Evolutionary conservation across 2,113 vertebrate species (phyloP), one percentile per base, ranked within the genome.

Genomic region (Aspidoscelis tigris): DNA sequence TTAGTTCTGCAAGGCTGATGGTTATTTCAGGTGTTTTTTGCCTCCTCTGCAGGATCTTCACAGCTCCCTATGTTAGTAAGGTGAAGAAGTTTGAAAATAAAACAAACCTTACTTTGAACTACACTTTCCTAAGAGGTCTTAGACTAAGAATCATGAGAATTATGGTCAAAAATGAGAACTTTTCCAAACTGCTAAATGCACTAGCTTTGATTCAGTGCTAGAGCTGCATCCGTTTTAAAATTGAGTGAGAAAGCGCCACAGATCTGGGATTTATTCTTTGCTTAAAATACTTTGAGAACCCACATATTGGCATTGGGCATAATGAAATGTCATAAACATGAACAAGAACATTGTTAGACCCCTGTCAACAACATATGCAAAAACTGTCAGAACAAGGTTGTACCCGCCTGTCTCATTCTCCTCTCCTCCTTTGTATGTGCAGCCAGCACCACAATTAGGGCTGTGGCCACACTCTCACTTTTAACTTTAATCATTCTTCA

Each of bases 191-290:
- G 18, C 14, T 61, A 61, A 61, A 18, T 18, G 14, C 68, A 88
- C 88, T 85, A 88, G 85, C 84, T 43, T 90, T 88, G 89, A 87
- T 84, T 50, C 80, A 66, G 64, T 64, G 53, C 24, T 86, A 76
- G 88, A 74, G 50, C 24, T 16, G 58, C 14, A 33, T 86, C 80
- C 0, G 0, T 78, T 66, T 9, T 39, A 76, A 81, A 0, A 65
- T 90, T 86, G 16, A 77, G 1, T 2, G 7, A 65, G 61, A 0
- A 83, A 22, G 39, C 33, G 58, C 83, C 83, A 0, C 26, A 53
- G 47, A 68, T 53, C n/a, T 41, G 53, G 78, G 74, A 50, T 86
- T 86, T 70, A 5, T 87, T 88, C 79, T 82, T 80, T n/a, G 41
- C 26, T 82, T 88, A 90, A 94, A 82, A 53, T 80, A 80, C 41